Evolutionary conservation across 2,888 invertebrate genomes (phyloP).

Genomic region (Meloe dianella): DNA sequence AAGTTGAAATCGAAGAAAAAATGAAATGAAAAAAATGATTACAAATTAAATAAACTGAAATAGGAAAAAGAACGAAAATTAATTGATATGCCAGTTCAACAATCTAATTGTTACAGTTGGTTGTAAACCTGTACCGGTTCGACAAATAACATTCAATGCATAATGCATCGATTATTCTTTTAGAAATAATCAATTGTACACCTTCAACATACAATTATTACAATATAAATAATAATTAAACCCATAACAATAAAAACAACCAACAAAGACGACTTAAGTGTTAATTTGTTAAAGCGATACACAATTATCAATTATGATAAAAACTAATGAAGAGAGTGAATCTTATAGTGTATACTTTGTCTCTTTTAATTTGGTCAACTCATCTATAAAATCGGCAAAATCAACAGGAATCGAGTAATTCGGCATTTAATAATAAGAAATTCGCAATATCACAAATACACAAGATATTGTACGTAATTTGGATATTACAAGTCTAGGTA

Average conservation of each 20-base stretch:
- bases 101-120: background rate
- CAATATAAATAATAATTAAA: background rate
- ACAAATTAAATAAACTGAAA: background rate
- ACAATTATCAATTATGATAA: background rate
- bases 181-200: background rate
- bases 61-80: background rate
- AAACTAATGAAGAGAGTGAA: background rate
- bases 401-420: background rate
- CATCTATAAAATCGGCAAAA: background rate
- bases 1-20: background rate
- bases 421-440: too few relatives aligned
- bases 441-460: too few relatives aligned
- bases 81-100: background rate
- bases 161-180: background rate
- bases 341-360: background rate
- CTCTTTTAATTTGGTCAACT: background rate
- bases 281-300: background rate
- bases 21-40: background rate
- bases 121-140: background rate
- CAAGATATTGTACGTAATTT: too few relatives aligned
- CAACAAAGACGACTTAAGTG: background rate
- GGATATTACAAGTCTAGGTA: too few relatives aligned
- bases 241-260: background rate
- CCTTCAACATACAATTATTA: background rate
- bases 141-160: slow-evolving; percentile 1